These are phyloP conservation scores for Forbesichthys papilliferus DNA, from an alignment of 2,113 vertebrate species.

Conservation along the genomic window DNA sequence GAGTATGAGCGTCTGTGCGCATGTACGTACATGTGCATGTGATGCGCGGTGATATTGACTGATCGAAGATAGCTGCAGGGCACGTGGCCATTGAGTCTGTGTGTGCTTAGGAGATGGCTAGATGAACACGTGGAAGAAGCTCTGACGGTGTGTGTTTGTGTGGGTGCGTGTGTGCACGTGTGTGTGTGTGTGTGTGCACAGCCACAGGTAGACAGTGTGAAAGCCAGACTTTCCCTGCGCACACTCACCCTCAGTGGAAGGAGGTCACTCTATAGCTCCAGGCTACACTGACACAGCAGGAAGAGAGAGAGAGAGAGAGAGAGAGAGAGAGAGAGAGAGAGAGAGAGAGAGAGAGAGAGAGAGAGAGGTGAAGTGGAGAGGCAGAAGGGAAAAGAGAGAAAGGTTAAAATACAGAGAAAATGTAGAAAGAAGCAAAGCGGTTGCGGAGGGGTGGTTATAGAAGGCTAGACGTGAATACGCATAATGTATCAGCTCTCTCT, in stretches of 20 bases:
- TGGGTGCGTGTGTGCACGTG: neutral
- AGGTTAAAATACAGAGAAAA: neutral
- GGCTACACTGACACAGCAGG: slow-evolving; percentile 42
- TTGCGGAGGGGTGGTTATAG: no score
- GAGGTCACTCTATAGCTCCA: slow-evolving; percentile 40
- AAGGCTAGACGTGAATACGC: no score
- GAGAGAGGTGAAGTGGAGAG: neutral
- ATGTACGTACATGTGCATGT: slow-evolving; percentile 7
- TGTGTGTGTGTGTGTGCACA: neutral
- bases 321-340: slow-evolving; percentile 7
- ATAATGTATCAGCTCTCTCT: no score
- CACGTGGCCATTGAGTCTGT: slow-evolving; percentile 55
- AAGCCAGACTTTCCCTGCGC: slow-evolving; percentile 41
- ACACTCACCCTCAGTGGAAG: slow-evolving; percentile 59
- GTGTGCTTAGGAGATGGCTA: slow-evolving; percentile 36
- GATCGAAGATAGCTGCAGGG: slow-evolving; percentile 64
- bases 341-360: slow-evolving; percentile 1
- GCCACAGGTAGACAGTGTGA: slow-evolving; percentile 31
- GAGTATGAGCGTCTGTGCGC: slow-evolving; percentile 40
- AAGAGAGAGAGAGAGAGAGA: slow-evolving; percentile 7
- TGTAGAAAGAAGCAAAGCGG: neutral
- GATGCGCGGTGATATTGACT: slow-evolving; percentile 50
- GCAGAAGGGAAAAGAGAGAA: neutral
- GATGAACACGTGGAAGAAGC: slow-evolving; percentile 39
- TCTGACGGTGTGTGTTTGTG: neutral